A percentile compares a stretch with the other conserved stretches of the same genome.
phyloP scores from a whole-genome alignment of 2,888 invertebrate genomes.

The Ormyrus rosae region DNA sequence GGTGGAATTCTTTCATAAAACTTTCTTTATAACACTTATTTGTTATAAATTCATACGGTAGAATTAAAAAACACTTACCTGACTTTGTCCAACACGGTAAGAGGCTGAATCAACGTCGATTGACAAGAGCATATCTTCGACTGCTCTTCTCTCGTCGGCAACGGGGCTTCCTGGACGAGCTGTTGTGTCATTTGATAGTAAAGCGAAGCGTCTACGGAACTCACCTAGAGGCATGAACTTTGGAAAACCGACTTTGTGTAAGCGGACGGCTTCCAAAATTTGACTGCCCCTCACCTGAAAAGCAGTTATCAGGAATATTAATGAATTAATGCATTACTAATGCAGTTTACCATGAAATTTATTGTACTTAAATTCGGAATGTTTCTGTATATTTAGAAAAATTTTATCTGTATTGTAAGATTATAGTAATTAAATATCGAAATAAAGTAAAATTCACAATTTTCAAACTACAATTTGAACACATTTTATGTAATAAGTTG shows the following conservation, averaged over 20 bases:
- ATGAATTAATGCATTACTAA: neutral
- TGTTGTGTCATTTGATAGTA: slow-evolving; percentile 77
- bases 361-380: no score
- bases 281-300: slow-evolving; percentile 91
- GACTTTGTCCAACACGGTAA: slow-evolving; percentile 93
- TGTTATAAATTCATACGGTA: neutral
- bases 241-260: slow-evolving; percentile 96
- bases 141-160: slow-evolving; percentile 81
- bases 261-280: slow-evolving; percentile 90
- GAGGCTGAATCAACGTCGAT: slow-evolving; percentile 90
- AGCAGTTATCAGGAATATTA: slow-evolving; percentile 13
- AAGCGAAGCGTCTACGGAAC: slow-evolving; percentile 89
- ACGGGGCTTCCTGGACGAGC: slow-evolving; percentile 74
- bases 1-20: neutral
- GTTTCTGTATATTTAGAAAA: neutral
- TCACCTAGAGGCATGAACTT: slow-evolving; percentile 92
- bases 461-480: no score
- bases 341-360: no score
- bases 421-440: neutral
- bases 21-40: neutral
- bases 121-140: slow-evolving; percentile 89
- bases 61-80: slow-evolving; percentile 81
- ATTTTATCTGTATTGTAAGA: neutral
- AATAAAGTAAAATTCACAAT: neutral
- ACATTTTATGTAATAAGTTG: no score